Evolutionary conservation across 2,888 invertebrate species (phyloP), one percentile per base, ranked within the genome.

Genomic region (Allolobophora icterica): DNA sequence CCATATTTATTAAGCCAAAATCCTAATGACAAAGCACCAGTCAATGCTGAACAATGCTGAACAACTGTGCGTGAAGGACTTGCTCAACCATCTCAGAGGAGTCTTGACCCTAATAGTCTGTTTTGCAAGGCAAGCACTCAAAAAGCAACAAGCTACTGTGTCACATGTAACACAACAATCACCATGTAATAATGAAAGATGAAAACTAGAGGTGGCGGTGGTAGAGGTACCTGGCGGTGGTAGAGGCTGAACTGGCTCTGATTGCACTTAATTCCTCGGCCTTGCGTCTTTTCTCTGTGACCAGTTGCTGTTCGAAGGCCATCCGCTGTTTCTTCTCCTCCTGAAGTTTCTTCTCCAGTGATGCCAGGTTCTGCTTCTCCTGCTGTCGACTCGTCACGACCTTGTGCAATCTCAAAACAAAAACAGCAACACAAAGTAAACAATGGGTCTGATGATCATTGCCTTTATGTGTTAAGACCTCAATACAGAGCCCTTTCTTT

Each of bases 271-370:
- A 96, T 93, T 96, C 96, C 83, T 96, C 96, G 35, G 94, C 94
- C 92, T 96, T 97, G 92, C 97, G 96, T 52, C 96, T 97, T 94
- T 98, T 96, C 96, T 99, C 98, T 92, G 98, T 98, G 89, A 97
- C 96, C 92, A 99, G 96, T 92, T 97, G 97, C 90, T 97, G 96
- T 94, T 98, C 98, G 58, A 97, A 96, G 42, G 97, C 96, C 90
- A 97, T 96, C 93, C 98, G 97, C 94, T 97, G 96, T 93, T 98
- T 97, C 90, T 98, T 96, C 96, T 99, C 98, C 93, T 98, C 99
- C 89, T 97, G 97, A 92, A 99, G 96, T 92, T 97, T 97, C 93
- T 97, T 97, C 96, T 98, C 99, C 94, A 97, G 93, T 95, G 96
- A 94, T 84, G 96, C 96, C 93, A 98, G 96, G 93, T 97, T 97